Evolutionary conservation across 2,113 vertebrate genomes (phyloP), one percentile per base, ranked within the genome.

Genomic region (Sapayoa aenigma): DNA sequence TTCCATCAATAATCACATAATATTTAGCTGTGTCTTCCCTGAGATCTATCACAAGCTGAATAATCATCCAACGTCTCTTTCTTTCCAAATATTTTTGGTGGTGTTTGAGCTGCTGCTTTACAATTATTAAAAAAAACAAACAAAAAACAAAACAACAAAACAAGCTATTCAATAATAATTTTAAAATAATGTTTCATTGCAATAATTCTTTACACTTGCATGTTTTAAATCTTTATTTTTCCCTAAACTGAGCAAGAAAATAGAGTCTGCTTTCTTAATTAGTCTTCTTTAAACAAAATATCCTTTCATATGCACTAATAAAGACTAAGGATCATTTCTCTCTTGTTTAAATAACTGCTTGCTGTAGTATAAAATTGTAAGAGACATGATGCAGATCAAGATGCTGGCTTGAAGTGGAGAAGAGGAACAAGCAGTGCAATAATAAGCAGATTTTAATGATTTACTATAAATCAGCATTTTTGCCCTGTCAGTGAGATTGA

Each of bases 371-470:
- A 98, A 98, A 98, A 98, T 98, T 97, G 98, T 97, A 97, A 95
- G 97, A 98, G 97, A 98, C 98, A 97, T 90, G 97, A 97, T 98
- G 98, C 98, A 98, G 98, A 98, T 98, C 98, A 97, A 97, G 97
- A 98, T 96, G 97, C 97, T 85, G 96, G 97, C 97, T 97, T 97
- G 97, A 98, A 98, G 98, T 98, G 97, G 97, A 95, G 97, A 97
- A 98, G 97, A 98, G 97, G 98, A 98, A 97, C 97, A 98, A 98
- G 98, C 97, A 97, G 98, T 96, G 97, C 98, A 98, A 98, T 98
- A 98, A 98, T 99, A 99, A 99, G 98, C 98, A 98, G 98, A 98
- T 98, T 98, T 99, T 98, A 99, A 99, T 98, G 98, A 98, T 98
- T 97, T 98, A 98, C 98, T 98, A 99, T 99, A 98, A 99, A 99